Evolutionary conservation across 2,113 vertebrate species (phyloP), one percentile per base, ranked within the genome.

Genomic region (Micronisus gabar): DNA sequence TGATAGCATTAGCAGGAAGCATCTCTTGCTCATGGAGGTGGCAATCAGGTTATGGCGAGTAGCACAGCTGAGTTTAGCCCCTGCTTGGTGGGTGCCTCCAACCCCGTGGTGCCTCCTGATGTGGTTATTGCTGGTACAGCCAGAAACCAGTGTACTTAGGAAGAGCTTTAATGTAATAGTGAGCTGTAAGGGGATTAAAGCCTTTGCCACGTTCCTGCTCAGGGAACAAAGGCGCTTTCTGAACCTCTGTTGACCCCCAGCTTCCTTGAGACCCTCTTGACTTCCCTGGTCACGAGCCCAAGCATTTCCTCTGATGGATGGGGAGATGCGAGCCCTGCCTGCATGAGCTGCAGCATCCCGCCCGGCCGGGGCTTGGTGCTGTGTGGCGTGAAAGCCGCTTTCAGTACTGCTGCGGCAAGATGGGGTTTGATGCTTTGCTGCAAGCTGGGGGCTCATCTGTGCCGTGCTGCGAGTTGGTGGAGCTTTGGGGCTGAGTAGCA

Each of bases 221-320:
- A 30, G 75, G 63, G 81, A 95, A 95, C 93, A 94, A 95, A 96
- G 79, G 86, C 29, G 0, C 61, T 96, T 93, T 87, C 85, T 96
- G 93, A 93, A 95, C 95, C 90, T 82, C 82, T 93, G 52, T 88
- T 96, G 96, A 93, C 92, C 96, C 86, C 59, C 45, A 66, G 7
- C 89, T 97, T 95, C 91, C 94, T 92, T 40, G 38, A 94, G 85
- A 94, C 95, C 58, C 95, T 94, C 85, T 95, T 92, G 91, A 95
- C 81, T 84, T 93, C 23, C 79, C 92, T 0, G 2, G 75, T 93
- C 72, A 88, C 0, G 50, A 92, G 59, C 56, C 59, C 61, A 75
- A 94, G 59, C 3, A 4, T 86, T 92, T 90, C 90, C 92, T 62
- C 21, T 80, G 72, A 75, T 95, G 85, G 88, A 78, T 82, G 53